phyloP scores from a whole-genome alignment of 2,113 vertebrate genomes.

The Eretmochelys imbricata region DNA sequence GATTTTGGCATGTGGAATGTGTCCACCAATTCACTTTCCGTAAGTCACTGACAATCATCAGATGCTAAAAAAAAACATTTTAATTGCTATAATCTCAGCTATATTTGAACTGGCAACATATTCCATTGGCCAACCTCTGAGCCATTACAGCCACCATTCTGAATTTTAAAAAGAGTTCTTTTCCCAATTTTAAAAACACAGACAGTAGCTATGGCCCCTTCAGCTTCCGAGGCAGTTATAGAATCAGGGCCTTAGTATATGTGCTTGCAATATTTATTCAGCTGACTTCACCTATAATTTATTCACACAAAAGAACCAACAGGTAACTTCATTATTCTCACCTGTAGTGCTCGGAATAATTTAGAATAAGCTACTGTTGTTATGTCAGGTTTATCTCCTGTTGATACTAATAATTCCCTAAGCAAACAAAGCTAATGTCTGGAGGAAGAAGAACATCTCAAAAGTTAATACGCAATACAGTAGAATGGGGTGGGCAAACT shows the following conservation, averaged over 20 bases:
- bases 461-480: neutral
- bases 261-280: neutral
- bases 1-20: neutral
- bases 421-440: neutral
- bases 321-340: conserved; percentile 22
- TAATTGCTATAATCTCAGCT: neutral
- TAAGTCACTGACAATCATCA: neutral
- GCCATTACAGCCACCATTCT: neutral
- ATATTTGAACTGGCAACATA: neutral
- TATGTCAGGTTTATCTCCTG: neutral
- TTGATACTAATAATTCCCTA: neutral
- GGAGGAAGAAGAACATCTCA: neutral
- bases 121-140: neutral
- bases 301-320: neutral
- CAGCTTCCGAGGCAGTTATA: neutral
- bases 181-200: neutral
- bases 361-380: neutral
- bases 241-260: neutral
- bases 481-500: neutral
- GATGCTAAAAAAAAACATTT: neutral
- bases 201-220: neutral
- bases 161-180: neutral
- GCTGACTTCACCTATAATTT: neutral
- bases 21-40: neutral
- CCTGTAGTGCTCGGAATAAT: neutral